Base-by-base conservation (phyloP, 2,888 invertebrate genomes). In the Standfussiana lucernea region DNA sequence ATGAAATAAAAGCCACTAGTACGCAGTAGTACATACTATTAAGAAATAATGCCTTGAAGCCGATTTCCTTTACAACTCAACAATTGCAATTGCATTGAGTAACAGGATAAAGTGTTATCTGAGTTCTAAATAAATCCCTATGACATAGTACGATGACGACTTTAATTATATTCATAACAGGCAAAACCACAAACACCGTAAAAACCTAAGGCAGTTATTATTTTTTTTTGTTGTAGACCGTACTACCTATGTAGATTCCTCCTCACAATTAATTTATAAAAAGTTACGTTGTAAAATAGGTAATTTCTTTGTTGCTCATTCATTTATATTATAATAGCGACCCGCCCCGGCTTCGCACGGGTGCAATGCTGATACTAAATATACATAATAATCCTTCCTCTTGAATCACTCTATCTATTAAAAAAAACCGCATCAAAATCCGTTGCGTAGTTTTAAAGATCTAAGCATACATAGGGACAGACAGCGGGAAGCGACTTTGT, bases 51-150 rank as follows among this genome's bases (percentile, higher is more conserved):
- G 11, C 35, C 18, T 37, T 67, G 21, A 28, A 42, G 53, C 32
- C 13, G 5, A 45, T 47, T 64, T 56, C 13, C 37, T 35, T 21
- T 50, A n/a, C 4, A 70, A 42, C 24, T 50, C 18, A 32, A n/a
- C 56, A 73, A 72, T 53, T 56, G 28, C 15, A 21, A 56, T 78
- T 68, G 45, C 59, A 59, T 47, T 72, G 69, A 72, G 61, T 40
- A 81, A 83, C 81, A 81, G 81, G 81, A 81, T 65, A 83, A 81
- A 13, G 7, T 40, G 28, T 47, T 72, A 83, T 66, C 53, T 7
- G 0, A 68, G 59, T 45, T 69, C 64, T 79, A 61, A n/a, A 68
- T 83, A 78, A 83, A 78, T 59, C 11, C 80, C 8, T 28, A 35
- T 64, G 67, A 64, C 75, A 64, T 35, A 68, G 32, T 32, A 53